phyloP scores from a whole-genome alignment of 1,140 invertebrate species.

The Aphelinus atriplicis region DNA sequence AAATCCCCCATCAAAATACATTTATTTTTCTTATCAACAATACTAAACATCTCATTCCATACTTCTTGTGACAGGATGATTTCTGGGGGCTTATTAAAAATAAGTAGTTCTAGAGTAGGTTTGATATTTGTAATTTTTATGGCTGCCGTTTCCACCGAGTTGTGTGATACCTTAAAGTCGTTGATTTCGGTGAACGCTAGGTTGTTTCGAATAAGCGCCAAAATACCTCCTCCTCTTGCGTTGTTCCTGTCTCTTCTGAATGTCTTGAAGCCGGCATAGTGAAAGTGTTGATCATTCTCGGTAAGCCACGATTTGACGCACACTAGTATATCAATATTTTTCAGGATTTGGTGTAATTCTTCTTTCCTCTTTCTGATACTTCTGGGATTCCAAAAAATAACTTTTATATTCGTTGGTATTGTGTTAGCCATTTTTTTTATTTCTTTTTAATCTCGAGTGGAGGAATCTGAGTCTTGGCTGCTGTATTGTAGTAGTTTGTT shows the following conservation, averaged over 20 bases:
- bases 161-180: not conserved
- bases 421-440: not conserved
- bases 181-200: not conserved
- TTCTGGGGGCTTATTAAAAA: not conserved
- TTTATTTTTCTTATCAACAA: not conserved
- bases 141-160: not conserved
- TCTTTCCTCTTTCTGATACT: not conserved
- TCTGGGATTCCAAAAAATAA: constrained; percentile 8
- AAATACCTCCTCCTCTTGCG: not conserved
- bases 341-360: not conserved
- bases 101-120: not conserved
- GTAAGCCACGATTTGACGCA: constrained; percentile 5
- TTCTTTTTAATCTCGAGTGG: not conserved
- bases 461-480: not conserved
- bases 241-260: not conserved
- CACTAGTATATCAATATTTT: not conserved
- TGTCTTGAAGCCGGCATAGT: not conserved
- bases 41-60: not conserved
- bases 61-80: not conserved
- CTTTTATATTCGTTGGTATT: not conserved
- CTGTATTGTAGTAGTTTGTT: not conserved
- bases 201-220: not conserved
- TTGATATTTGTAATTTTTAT: constrained; percentile 12
- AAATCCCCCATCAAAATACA: not conserved
- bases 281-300: not conserved